Evolutionary conservation across 2,888 invertebrate genomes (phyloP), one percentile per base, ranked within the genome.

Genomic region (Halictus ligatus): DNA sequence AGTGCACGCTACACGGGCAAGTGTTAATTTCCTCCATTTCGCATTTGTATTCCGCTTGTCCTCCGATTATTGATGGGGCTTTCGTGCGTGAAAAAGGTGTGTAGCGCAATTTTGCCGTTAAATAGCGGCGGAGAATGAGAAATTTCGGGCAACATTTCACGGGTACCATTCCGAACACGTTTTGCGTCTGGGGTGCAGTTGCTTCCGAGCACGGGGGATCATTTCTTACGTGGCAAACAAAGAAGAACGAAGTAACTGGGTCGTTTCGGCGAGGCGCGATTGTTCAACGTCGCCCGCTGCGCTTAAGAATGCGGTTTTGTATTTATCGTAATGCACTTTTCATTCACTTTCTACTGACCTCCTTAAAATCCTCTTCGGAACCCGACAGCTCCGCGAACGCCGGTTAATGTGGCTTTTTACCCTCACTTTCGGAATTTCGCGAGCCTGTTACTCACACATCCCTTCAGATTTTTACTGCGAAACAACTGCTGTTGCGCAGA

Each of bases 91-190:
- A 29, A 69, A 76, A 80, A 64, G 76, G 76, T 46, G 74, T 64
- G 58, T 43, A 29, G 73, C 50, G 25, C 60, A 67, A 48, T 64
- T 29, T 40, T 48, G 46, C 67, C 75, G 78, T 85, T 86, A 86
- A 86, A 81, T 81, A 85, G 81, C 73, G 72, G 75, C 75, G 64
- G 78, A n/a, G 86, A 78, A 86, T 86, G 86, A 86, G 86, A 86
- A 86, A 86, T 86, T 86, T 86, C 86, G 72, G 86, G 86, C 78
- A 86, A 86, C 86, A 85, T 85, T 85, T 86, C 86, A 85, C 75
- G 25, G 15, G 85, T 50, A 78, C 85, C 78, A 86, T 86, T 86
- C 86, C 78, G 67, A 85, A 85, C 86, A 86, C 86, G 86, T 86
- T 78, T 78, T 50, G 75, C 75, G 78, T 67, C 81, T 29, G 25